Evolutionary conservation across 2,113 vertebrate genomes (phyloP).

Genomic region (Nothobranchius furzeri): DNA sequence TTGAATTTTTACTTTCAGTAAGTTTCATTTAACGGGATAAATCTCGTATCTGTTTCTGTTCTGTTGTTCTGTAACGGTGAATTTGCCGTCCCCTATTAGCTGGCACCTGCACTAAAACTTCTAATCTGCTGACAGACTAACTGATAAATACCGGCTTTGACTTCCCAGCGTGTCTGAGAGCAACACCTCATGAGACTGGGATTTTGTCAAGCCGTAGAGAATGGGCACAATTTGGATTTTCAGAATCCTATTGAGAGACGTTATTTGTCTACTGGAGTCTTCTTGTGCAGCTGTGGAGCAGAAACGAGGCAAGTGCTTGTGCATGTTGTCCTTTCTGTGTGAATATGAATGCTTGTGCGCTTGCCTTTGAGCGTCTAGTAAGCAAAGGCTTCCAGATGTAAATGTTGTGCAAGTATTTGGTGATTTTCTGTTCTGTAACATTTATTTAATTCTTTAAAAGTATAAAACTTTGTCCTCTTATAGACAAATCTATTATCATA

Average conservation of each 20-base stretch:
- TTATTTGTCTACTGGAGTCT: constrained; percentile 49
- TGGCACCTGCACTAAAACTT: constrained; percentile 60
- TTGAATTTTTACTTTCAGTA: too few species aligned
- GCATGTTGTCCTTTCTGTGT: constrained; percentile 41
- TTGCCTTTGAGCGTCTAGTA: constrained; percentile 15
- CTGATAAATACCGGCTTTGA: constrained; percentile 28
- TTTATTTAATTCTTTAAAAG: too few species aligned
- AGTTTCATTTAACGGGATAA: constrained; percentile 25
- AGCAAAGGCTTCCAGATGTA: constrained; percentile 50
- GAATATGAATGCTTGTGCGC: constrained; percentile 29
- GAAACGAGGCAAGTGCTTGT: constrained; percentile 62
- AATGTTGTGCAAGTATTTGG: constrained; percentile 31
- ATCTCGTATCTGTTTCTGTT: constrained; percentile 27
- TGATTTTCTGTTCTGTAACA: too few species aligned
- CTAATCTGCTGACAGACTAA: constrained; percentile 31
- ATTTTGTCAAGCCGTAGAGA: constrained; percentile 35
- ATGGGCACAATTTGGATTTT: constrained; percentile 43
- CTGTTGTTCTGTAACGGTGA: constrained; percentile 49
- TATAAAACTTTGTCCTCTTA: too few species aligned
- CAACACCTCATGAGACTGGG: constrained; percentile 30
- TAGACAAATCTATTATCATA: too few species aligned
- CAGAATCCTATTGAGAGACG: constrained; percentile 51
- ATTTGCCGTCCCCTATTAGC: constrained; percentile 69
- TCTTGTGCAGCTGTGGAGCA: constrained; percentile 58
- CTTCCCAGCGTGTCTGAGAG: constrained; percentile 15